Base-by-base conservation (phyloP, 2,888 invertebrate species). In the Hypercompe scribonia region DNA sequence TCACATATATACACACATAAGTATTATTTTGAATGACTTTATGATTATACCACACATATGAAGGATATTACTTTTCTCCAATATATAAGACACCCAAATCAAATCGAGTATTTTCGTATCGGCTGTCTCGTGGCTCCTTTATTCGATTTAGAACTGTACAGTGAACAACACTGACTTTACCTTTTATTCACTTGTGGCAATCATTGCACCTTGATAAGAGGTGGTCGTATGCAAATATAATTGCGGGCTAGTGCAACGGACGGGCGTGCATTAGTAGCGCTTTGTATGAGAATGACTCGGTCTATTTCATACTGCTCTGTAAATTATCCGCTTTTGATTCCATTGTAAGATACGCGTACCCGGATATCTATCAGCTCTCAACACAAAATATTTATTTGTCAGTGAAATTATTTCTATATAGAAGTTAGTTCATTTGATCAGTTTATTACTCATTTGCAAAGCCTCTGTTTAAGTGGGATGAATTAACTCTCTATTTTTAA, bases 191-290 rank as follows among this genome's bases (percentile, higher is more conserved):
- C 80, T 80, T 80, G 84, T 83, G 81, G 78, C 84, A 87, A 86
- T 86, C 88, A 88, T 86, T 88, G 87, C 87, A 84, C 81, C 85
- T 80, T 63, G 70, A 80, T 82, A 86, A 87, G 87, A 91, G 89
- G 89, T 90, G 90, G 89, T 88, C 89, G 90, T 92, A 94, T 94
- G 93, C 93, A 94, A 94, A 93, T 94, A 93, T 93, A 93, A 93
- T 94, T 93, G 93, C 90, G 90, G 91, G 81, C 84, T 87, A 84
- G 88, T 89, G 91, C 91, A 92, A 81, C 89, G 92, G 92, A 90
- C 92, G 90, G 88, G 88, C 86, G 88, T 88, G 89, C 92, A 94
- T 94, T 94, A 94, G 92, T 87, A 85, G 87, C 90, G 93, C 93
- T 94, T 93, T 94, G 93, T 93, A 90, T 87, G 89, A 86, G 90